Conservation (phyloP, 2,888 invertebrate genomes). For the Operophtera brumata region DNA sequence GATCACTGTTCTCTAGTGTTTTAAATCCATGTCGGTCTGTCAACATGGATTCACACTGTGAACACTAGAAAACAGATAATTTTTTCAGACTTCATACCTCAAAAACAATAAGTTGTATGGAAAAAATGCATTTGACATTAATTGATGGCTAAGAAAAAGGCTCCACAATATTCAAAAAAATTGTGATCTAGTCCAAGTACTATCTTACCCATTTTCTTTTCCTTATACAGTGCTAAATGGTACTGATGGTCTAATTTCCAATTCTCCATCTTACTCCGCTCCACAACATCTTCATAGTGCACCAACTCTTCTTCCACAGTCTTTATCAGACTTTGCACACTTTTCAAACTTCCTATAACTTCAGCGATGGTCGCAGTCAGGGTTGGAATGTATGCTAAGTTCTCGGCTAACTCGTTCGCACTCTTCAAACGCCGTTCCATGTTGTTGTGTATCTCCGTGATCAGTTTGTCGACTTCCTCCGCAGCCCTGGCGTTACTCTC, state of each 20-base stretch:
- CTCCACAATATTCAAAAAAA: too few species aligned
- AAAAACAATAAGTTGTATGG: too few species aligned
- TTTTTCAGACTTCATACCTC: too few species aligned
- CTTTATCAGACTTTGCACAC: conserved; percentile 80
- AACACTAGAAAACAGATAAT: too few species aligned
- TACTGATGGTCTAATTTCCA: conserved; percentile 86
- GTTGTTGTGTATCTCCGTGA: conserved; percentile 58
- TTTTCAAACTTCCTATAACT: conserved; percentile 74
- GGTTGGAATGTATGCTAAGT: conserved; percentile 60
- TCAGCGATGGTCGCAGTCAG: conserved; percentile 71
- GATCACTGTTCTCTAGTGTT: too few species aligned
- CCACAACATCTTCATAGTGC: conserved; percentile 84
- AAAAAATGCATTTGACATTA: too few species aligned
- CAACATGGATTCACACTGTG: too few species aligned
- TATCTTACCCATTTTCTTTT: conserved; percentile 84
- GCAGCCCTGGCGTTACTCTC: conserved; percentile 85
- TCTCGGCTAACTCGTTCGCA: conserved; percentile 62
- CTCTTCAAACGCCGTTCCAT: conserved; percentile 57
- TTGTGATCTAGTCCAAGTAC: too few species aligned
- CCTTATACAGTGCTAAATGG: conserved; percentile 85
- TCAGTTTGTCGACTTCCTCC: conserved; percentile 72
- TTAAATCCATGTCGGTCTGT: too few species aligned
- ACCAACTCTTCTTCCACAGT: conserved; percentile 84
- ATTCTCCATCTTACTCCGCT: conserved; percentile 85
- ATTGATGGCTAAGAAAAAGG: too few species aligned